Percentiles rank a stretch among this genome's conserved stretches.
Evolutionary conservation across 2,888 invertebrate species (phyloP).

Genomic region (Eupithecia abbreviata): DNA sequence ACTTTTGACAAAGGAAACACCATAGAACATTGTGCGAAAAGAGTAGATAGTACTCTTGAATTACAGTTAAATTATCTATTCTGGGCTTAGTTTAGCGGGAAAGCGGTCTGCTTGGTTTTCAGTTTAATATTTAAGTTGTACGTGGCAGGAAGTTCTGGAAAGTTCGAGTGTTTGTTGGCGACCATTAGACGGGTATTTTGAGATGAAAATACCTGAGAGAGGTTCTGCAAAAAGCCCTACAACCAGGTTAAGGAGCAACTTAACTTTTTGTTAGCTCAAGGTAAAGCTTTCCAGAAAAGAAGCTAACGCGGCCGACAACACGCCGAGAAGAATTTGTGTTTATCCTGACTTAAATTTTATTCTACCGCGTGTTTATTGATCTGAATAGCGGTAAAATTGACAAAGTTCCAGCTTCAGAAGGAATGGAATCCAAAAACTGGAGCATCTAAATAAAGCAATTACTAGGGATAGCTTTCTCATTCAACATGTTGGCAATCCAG

Average conservation of each 20-base stretch:
- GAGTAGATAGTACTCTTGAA: background rate
- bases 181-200: background rate
- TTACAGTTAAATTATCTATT: background rate
- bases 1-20: no score
- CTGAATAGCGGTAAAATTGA: background rate
- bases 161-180: slow-evolving; percentile 15
- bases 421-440: background rate
- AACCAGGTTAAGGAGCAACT: background rate
- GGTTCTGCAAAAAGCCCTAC: background rate
- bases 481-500: background rate
- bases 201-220: background rate
- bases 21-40: no score
- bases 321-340: background rate
- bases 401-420: background rate
- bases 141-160: slow-evolving; percentile 11
- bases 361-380: background rate
- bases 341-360: background rate
- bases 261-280: background rate
- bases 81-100: slow-evolving; percentile 4
- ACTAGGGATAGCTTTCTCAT: background rate
- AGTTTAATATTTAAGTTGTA: slow-evolving; percentile 24
- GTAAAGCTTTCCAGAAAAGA: background rate
- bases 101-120: slow-evolving; percentile 5
- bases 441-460: background rate
- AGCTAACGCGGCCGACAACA: background rate